Conservation (phyloP, 2,797 vertebrate species). For the Sebastiscus albofasciatus region DNA sequence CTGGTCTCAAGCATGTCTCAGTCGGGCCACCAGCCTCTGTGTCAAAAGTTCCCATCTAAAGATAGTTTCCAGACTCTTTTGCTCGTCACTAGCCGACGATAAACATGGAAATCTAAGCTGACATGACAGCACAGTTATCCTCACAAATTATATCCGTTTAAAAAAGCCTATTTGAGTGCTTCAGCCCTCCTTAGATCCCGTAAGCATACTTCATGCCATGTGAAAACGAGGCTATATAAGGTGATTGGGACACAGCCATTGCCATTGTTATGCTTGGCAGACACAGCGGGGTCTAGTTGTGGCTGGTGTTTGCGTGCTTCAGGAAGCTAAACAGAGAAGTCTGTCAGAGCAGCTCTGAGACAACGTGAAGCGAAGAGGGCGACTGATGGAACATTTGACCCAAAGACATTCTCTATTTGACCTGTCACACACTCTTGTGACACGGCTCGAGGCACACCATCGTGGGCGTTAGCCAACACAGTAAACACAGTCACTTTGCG, state of each 20-base stretch:
- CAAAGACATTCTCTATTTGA: conserved; percentile 55
- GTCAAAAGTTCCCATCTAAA: conserved; percentile 52
- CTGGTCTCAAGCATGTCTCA: conserved; percentile 63
- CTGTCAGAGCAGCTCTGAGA: conserved; percentile 60
- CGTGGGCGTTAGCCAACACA: conserved; percentile 51
- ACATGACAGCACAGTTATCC: not conserved
- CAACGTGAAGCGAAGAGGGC: conserved; percentile 57
- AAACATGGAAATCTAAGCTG: not conserved
- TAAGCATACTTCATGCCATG: conserved; percentile 48
- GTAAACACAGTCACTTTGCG: conserved; percentile 40
- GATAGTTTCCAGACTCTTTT: conserved; percentile 10
- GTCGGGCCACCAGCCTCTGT: conserved; percentile 39
- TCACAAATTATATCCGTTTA: not conserved
- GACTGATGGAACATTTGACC: conserved; percentile 73
- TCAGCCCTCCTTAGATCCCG: conserved; percentile 30
- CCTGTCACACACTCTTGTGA: conserved; percentile 76
- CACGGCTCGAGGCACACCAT: conserved; percentile 59
- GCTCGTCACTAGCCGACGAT: not conserved
- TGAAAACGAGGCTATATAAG: conserved; percentile 76
- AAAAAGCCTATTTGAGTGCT: conserved; percentile 2
- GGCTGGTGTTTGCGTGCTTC: conserved; percentile 61
- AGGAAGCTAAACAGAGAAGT: conserved; percentile 77
- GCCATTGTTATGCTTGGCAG: conserved; percentile 79
- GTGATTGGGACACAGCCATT: conserved; percentile 73
- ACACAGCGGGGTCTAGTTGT: conserved; percentile 53